Conservation (phyloP, 2,797 vertebrate genomes). For the Acanthurus tractus region DNA sequence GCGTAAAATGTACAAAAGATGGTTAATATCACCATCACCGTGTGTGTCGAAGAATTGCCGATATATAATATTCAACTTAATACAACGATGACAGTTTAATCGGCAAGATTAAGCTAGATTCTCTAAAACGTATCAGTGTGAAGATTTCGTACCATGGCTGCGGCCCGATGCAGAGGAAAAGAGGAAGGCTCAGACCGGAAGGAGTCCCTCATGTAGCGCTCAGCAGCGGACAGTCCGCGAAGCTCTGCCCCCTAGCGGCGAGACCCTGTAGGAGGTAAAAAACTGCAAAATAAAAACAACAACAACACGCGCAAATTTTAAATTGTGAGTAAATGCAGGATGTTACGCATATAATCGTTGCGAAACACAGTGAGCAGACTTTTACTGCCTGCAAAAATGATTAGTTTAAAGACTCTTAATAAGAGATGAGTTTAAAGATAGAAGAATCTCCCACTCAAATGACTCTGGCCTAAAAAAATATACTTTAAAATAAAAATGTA, state of each 20-base stretch:
- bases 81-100: rapidly evolving
- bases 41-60: rapidly evolving
- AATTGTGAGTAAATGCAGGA: too few species aligned
- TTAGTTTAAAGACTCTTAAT: neutral
- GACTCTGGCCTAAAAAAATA: neutral
- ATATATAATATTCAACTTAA: rapidly evolving
- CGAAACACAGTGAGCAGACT: neutral
- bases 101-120: conserved; percentile 75
- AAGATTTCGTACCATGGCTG: conserved; percentile 77
- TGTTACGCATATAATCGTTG: neutral
- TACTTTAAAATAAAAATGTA: neutral
- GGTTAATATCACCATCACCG: conserved; percentile 13
- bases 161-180: conserved; percentile 81
- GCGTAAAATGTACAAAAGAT: rapidly evolving
- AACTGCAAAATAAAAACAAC: neutral
- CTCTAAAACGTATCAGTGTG: conserved; percentile 2
- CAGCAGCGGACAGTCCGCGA: rapidly evolving
- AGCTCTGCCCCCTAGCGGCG: conserved; percentile 65
- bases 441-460: neutral
- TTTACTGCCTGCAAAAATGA: neutral
- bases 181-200: conserved; percentile 76
- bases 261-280: neutral
- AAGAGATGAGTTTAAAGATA: too few species aligned
- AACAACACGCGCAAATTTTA: neutral
- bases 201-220: conserved; percentile 46